Evolutionary conservation across 2,888 invertebrate genomes (phyloP).

Genomic region (Apotomis turbidana): DNA sequence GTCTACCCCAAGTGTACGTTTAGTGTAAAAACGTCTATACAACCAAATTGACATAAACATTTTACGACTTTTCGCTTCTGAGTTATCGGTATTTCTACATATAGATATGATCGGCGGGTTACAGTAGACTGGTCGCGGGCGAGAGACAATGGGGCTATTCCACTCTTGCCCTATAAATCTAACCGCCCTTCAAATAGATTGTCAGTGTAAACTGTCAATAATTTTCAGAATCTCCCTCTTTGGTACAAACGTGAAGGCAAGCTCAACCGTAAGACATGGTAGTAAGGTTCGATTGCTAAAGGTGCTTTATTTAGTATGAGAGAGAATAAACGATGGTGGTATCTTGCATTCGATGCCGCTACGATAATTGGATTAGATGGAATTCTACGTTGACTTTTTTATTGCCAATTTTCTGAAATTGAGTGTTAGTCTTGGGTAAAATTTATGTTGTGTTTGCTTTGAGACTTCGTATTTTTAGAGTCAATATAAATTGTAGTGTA

Average conservation of each 20-base stretch:
- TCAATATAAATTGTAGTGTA: too few relatives aligned
- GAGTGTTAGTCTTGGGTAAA: constrained; percentile 1
- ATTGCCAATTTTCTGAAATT: constrained; percentile 21
- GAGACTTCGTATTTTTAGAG: background rate
- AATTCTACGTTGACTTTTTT: constrained; percentile 18
- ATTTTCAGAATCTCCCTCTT: constrained; percentile 7
- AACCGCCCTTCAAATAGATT: constrained; percentile 15
- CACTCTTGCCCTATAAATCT: constrained; percentile 18
- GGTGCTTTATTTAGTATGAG: background rate
- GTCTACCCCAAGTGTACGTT: background rate
- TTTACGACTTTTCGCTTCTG: background rate
- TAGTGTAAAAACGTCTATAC: background rate
- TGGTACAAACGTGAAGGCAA: background rate
- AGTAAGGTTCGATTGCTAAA: background rate
- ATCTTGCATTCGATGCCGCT: constrained; percentile 20
- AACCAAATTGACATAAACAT: background rate
- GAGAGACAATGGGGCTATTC: constrained; percentile 39
- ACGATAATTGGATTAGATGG: constrained; percentile 27
- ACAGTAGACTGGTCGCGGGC: constrained; percentile 57
- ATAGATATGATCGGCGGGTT: constrained; percentile 44
- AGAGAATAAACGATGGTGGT: background rate
- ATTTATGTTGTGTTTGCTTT: constrained; percentile 11
- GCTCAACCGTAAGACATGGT: background rate
- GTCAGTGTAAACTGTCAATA: background rate
- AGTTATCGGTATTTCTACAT: background rate